Conservation (phyloP, 1,140 invertebrate species). For the Zophobas atratus region DNA sequence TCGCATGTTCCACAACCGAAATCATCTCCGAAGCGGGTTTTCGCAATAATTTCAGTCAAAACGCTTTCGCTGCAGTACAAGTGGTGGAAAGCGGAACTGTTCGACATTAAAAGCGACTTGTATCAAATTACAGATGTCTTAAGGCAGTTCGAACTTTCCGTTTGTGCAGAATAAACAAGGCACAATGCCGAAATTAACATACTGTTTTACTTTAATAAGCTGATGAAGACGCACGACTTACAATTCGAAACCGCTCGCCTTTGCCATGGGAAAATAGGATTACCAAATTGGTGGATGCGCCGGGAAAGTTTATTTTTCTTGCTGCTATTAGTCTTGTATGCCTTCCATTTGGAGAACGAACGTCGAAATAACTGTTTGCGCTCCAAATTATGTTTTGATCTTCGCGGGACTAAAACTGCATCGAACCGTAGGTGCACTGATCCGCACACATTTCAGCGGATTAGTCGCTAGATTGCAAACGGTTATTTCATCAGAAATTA, state of each 20-base stretch:
- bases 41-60: background rate
- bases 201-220: constrained; percentile 29
- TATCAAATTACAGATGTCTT: constrained; percentile 29
- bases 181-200: constrained; percentile 21
- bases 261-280: background rate
- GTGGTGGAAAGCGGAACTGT: constrained; percentile 15
- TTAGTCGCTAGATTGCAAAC: background rate
- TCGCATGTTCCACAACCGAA: constrained; percentile 7
- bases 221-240: background rate
- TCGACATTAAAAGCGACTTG: constrained; percentile 28
- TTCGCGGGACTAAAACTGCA: background rate
- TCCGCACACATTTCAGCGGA: background rate
- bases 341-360: constrained; percentile 13
- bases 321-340: constrained; percentile 5
- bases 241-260: constrained; percentile 11
- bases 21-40: background rate
- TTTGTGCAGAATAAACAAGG: constrained; percentile 7
- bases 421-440: constrained; percentile 6
- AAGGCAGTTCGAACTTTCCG: constrained; percentile 28
- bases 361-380: constrained; percentile 14
- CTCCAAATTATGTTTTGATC: constrained; percentile 13
- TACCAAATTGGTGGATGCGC: constrained; percentile 7
- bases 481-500: constrained; percentile 1
- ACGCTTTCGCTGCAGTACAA: background rate
- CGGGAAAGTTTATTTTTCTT: constrained; percentile 4